Evolutionary conservation across 2,113 vertebrate genomes (phyloP).

Genomic region (Phrynocephalus versicolor): DNA sequence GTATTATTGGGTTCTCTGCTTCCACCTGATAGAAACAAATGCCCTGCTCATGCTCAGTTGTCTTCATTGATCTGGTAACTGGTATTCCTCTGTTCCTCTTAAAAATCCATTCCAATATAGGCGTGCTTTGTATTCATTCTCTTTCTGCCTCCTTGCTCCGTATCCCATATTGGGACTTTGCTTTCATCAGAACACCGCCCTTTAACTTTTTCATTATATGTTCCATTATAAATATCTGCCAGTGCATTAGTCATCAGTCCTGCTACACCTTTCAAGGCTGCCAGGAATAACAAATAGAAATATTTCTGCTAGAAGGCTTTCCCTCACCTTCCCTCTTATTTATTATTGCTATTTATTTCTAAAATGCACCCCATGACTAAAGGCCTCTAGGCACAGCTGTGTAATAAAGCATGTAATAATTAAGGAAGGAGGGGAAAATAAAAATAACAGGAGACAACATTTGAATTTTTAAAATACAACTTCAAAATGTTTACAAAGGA

Average conservation of each 20-base stretch:
- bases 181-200: not conserved
- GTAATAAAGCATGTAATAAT: not conserved
- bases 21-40: not conserved
- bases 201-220: slow-evolving; percentile 39
- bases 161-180: not conserved
- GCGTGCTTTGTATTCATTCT: not conserved
- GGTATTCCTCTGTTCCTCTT: not conserved
- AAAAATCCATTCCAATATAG: not conserved
- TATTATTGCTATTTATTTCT: not conserved
- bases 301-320: slow-evolving; percentile 29
- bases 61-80: not conserved
- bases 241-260: slow-evolving; percentile 39
- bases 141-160: not conserved
- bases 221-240: slow-evolving; percentile 31
- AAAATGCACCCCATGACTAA: not conserved
- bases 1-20: too few relatives aligned
- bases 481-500: not conserved
- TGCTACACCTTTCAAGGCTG: slow-evolving; percentile 32
- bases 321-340: not conserved
- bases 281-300: slow-evolving; percentile 42
- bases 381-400: not conserved
- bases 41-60: not conserved
- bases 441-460: not conserved
- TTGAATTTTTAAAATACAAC: not conserved
- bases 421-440: not conserved